Base-by-base conservation (phyloP, 30 jellyfish, hydroid and myxozoan genomes). In the Nemopilema nomurai region DNA sequence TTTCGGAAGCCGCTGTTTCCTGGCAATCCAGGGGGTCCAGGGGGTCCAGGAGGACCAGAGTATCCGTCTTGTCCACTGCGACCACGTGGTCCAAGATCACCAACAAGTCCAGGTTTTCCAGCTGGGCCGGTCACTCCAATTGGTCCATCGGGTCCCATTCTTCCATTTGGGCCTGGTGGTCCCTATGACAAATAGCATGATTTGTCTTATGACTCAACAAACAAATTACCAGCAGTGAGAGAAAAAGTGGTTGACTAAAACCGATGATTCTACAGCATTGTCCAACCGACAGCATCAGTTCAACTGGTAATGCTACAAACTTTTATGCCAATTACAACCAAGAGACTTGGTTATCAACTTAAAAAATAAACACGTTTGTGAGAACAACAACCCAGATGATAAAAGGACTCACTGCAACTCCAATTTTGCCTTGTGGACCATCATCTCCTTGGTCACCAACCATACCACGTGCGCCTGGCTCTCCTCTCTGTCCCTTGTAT, bases 11-110 rank as follows among this genome's bases (percentile, higher is more conserved):
- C 90, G 0, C 90, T 49, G 28, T 28, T 80, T 53, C 97, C 97
- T 23, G 97, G 97, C 8, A 67, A 31, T 90, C 97, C 97, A 16
- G 94, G 91, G 0, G 94, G 91, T 51, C 96, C 96, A 4, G 90
- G 90, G 3, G 89, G 95, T 0, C 96, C 97, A 1, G 96, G 97
- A 18, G 96, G 96, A 77, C 97, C 97, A 18, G 92, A 86, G 62
- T 90, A 91, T 69, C 98, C 98, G 33, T 83, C 96, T 49, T 79
- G 90, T 8, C 98, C 98, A 62, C 82, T 62, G 52, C 91, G 80
- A 9, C 97, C 97, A 26, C 87, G 70, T 57, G 77, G 76, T 1
- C 98, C 98, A 16, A 19, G 26, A 20, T 57, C 83, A n/a, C 98
- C 98, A 24, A 20, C 29, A 17, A 32, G 32, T 16, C 98, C 98